These are phyloP conservation scores for Lophius americanus DNA, from an alignment of 2,797 vertebrate genomes.

Conservation along the genomic window DNA sequence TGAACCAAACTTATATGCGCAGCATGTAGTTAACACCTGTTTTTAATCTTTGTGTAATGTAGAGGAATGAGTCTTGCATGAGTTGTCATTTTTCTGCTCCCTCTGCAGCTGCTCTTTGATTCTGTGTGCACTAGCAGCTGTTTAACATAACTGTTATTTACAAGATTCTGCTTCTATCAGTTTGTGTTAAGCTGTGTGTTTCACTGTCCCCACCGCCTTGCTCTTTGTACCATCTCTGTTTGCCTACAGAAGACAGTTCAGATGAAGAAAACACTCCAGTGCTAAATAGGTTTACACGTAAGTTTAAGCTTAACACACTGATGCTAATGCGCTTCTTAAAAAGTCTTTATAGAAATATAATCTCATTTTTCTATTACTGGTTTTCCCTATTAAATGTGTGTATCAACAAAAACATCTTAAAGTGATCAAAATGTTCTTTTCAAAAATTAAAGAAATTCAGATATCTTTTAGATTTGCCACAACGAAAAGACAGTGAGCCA, in stretches of 20 bases:
- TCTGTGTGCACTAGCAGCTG: slow-evolving; percentile 33
- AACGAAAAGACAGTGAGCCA: too few species aligned
- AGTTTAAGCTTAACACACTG: slow-evolving; percentile 68
- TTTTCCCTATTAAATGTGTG: too few species aligned
- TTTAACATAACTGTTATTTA: slow-evolving; percentile 48
- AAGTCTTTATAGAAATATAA: not conserved
- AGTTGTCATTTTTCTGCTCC: slow-evolving; percentile 18
- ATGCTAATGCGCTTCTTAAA: slow-evolving; percentile 33
- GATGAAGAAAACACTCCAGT: slow-evolving; percentile 81
- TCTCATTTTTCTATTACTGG: not conserved
- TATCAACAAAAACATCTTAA: too few species aligned
- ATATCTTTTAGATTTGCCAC: too few species aligned
- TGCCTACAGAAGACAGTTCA: slow-evolving; percentile 83
- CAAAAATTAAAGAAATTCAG: too few species aligned
- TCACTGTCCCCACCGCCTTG: slow-evolving; percentile 66
- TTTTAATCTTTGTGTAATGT: not conserved
- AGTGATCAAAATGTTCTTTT: too few species aligned
- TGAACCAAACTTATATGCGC: not conserved
- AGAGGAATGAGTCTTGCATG: slow-evolving; percentile 10
- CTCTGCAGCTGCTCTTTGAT: slow-evolving; percentile 29
- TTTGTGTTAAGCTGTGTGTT: slow-evolving; percentile 49
- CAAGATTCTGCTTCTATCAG: slow-evolving; percentile 48
- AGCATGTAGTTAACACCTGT: slow-evolving; percentile 40
- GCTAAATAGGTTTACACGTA: slow-evolving; percentile 85
- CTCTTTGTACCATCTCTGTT: slow-evolving; percentile 80